Base-by-base conservation (phyloP, 1,140 invertebrate species). In the Wiebesia pumilae region DNA sequence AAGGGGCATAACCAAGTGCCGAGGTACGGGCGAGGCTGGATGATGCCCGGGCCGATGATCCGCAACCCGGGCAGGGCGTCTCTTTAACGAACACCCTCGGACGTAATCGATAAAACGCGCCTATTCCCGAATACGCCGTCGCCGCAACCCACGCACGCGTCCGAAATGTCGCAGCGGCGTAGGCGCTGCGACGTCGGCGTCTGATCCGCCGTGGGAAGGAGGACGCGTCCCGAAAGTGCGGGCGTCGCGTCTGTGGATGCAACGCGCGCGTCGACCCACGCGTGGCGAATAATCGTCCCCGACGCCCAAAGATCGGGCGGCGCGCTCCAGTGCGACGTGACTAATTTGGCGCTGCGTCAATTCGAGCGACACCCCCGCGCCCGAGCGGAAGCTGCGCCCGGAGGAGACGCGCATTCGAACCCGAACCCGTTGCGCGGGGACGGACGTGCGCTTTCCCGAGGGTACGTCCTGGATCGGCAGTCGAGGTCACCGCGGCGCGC, bases 271-370 rank as follows among this genome's bases (percentile, higher is more conserved):
- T 75, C 40, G 71, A 3, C 71, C 71, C 71, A 43, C 38, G 21
- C 71, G 21, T 19, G 9, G 38, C 38, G 40, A 9, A 54, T 54
- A 54, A 54, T 54, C 19, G 51, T 54, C 71, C 24, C 3, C 38
- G 10, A 75, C 38, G 19, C 6, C 21, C 14, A 16, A 2, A 54
- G 19, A 54, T 24, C 35, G 33, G 21, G 35, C 69, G 0, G 6
- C 35, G 19, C 33, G 7, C 33, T 21, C 33, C 16, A 14, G 14
- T 16, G 40, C 12, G 0, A 16, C 19, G 2, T 0, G 30, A 21
- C 24, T 75, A 75, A 75, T 75, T 75, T 75, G 71, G 71, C 71
- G 71, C 38, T 12, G 38, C 1, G 71, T 21, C 71, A 75, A 75
- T 43, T 43, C 21, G 69, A 0, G 19, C 3, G 14, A 73, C 33